phyloP scores from a whole-genome alignment of 2,113 vertebrate species.

The Montifringilla adamsi region DNA sequence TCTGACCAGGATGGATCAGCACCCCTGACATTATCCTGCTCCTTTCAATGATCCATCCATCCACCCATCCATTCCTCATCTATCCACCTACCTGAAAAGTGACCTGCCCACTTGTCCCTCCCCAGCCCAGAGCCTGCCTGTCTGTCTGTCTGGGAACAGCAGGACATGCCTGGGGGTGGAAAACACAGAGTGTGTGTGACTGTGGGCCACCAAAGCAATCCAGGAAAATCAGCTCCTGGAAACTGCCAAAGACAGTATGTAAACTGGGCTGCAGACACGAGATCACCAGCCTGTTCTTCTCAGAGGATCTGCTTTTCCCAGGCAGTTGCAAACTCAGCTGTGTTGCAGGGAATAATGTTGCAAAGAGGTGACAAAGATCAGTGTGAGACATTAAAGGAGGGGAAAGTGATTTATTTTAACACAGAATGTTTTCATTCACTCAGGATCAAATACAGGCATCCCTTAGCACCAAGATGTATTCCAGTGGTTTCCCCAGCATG shows the following conservation, averaged over 20 bases:
- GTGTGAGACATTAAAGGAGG: not conserved
- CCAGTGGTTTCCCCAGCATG: not conserved
- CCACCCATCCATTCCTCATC: not conserved
- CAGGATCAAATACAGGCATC: not conserved
- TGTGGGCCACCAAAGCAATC: not conserved
- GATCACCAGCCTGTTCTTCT: not conserved
- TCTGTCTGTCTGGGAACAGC: not conserved
- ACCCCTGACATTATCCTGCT: constrained; percentile 10
- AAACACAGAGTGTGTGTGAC: accelerated
- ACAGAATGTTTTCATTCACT: not conserved
- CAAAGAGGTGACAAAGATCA: not conserved
- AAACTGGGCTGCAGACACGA: not conserved
- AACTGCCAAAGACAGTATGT: not conserved
- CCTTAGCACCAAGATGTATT: not conserved
- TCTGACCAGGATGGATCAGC: not conserved
- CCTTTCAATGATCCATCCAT: not conserved
- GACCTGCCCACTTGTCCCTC: not conserved
- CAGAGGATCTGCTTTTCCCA: not conserved
- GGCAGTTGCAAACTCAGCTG: not conserved
- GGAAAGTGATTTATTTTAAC: not conserved
- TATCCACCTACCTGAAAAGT: not conserved
- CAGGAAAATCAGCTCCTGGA: not conserved
- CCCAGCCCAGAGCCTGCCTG: not conserved
- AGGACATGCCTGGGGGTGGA: not conserved
- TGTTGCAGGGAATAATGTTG: not conserved